phyloP scores from a whole-genome alignment of 92 coral and sea anemone species.

The Umimayanthus chanpuru region DNA sequence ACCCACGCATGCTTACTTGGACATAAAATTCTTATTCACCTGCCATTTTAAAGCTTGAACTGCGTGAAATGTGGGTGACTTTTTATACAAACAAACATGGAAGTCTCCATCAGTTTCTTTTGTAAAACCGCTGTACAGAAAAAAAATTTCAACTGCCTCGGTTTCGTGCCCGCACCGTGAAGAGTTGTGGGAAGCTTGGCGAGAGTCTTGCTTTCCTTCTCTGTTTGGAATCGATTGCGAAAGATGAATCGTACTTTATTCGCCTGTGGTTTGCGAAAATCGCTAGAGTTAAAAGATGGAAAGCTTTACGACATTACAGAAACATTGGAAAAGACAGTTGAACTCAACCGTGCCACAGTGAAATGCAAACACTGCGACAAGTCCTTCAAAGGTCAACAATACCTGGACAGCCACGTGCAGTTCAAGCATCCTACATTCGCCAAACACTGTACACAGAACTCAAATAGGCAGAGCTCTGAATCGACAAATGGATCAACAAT shows the following conservation, averaged over 20 bases:
- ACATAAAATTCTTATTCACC: conserved; percentile 39
- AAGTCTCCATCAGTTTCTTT: no score
- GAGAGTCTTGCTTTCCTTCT: no score
- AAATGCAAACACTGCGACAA: conserved; percentile 52
- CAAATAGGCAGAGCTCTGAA: conserved; percentile 53
- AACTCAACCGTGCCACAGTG: conserved; percentile 40
- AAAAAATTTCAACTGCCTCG: no score
- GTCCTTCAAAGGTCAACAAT: conserved; percentile 58
- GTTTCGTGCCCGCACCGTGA: conserved; percentile 2
- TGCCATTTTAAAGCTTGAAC: conserved; percentile 27
- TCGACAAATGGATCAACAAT: conserved; percentile 50
- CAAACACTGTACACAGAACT: conserved; percentile 48
- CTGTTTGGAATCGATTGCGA: no score
- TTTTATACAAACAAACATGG: conserved; percentile 44
- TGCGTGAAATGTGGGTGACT: conserved; percentile 35
- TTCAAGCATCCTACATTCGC: conserved; percentile 54
- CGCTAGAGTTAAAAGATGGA: conserved; percentile 54
- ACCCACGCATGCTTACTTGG: conserved; percentile 41
- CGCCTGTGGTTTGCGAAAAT: conserved; percentile 54
- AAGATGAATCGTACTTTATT: conserved; percentile 65
- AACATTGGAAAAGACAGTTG: conserved; percentile 55
- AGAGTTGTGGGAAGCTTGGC: no score
- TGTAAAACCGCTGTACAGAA: no score
- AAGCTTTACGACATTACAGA: conserved; percentile 51
- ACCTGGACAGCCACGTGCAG: conserved; percentile 54